Evolutionary conservation across 2,888 invertebrate species (phyloP).

Genomic region (Drosophila histrio): DNA sequence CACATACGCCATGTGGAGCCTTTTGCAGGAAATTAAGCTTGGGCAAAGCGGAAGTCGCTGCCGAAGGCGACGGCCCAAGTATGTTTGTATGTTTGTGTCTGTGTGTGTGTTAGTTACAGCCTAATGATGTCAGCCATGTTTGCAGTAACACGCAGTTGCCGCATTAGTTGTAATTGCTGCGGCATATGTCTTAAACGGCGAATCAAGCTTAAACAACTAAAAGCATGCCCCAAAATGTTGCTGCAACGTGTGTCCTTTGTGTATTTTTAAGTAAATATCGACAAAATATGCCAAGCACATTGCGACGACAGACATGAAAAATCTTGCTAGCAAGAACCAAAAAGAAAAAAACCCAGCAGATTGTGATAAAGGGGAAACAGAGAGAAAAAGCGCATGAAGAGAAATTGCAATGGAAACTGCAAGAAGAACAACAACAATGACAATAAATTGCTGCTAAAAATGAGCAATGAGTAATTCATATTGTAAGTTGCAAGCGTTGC

Average conservation of each 20-base stretch:
- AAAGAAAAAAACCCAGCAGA: constrained; percentile 7
- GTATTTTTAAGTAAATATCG: constrained; percentile 69
- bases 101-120: constrained; percentile 26
- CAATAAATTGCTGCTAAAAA: constrained; percentile 76
- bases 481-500: constrained; percentile 65
- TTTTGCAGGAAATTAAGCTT: constrained; percentile 72
- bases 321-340: constrained; percentile 24
- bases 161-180: constrained; percentile 74
- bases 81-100: constrained; percentile 8
- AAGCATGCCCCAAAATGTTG: constrained; percentile 21
- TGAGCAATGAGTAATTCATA: constrained; percentile 79
- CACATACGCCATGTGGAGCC: constrained; percentile 73
- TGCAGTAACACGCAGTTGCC: constrained; percentile 70
- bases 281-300: constrained; percentile 62
- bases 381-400: constrained; percentile 10
- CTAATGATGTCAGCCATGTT: constrained; percentile 74
- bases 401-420: constrained; percentile 39
- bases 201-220: constrained; percentile 18
- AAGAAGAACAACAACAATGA: constrained; percentile 50
- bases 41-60: constrained; percentile 70
- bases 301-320: constrained; percentile 31
- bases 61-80: constrained; percentile 25
- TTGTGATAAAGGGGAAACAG: constrained; percentile 45
- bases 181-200: constrained; percentile 33
- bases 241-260: constrained; percentile 50